These are phyloP conservation scores for Desmodus rotundus DNA, from an alignment of 2,113 vertebrate species.

Conservation along the genomic window DNA sequence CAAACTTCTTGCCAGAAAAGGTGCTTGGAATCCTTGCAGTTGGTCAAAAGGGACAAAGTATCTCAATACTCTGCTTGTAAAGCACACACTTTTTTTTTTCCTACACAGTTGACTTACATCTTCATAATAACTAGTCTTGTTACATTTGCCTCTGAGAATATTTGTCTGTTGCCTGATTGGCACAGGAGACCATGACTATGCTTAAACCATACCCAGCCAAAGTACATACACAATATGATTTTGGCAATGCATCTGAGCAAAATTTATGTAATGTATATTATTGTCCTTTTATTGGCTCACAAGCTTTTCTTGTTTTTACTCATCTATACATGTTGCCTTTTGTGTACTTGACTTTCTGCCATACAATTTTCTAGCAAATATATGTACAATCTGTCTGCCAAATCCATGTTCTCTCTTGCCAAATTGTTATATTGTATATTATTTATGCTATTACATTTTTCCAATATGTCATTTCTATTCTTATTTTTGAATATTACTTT, in stretches of 20 bases:
- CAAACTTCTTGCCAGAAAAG: not conserved
- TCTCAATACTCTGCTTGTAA: not conserved
- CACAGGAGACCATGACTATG: rapidly evolving
- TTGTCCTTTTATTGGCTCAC: not conserved
- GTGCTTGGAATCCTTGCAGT: not conserved
- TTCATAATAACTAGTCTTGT: not conserved
- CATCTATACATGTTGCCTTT: not conserved
- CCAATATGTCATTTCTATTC: not conserved
- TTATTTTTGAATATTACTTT: not conserved
- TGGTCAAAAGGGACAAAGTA: not conserved
- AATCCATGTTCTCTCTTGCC: not conserved
- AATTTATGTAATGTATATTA: no score
- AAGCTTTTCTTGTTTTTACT: not conserved
- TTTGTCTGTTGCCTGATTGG: not conserved
- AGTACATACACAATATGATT: not conserved
- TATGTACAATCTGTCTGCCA: not conserved
- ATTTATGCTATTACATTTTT: not conserved
- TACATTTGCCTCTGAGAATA: not conserved
- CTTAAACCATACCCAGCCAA: not conserved
- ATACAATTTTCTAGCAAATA: not conserved
- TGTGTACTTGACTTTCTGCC: not conserved
- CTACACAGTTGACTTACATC: not conserved
- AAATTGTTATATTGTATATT: not conserved
- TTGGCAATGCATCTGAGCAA: not conserved
- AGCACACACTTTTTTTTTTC: no score